A percentile compares a stretch with the other conserved stretches of the same genome.
phyloP scores from a whole-genome alignment of 2,797 vertebrate genomes.

The Toxotes lorentzi region DNA sequence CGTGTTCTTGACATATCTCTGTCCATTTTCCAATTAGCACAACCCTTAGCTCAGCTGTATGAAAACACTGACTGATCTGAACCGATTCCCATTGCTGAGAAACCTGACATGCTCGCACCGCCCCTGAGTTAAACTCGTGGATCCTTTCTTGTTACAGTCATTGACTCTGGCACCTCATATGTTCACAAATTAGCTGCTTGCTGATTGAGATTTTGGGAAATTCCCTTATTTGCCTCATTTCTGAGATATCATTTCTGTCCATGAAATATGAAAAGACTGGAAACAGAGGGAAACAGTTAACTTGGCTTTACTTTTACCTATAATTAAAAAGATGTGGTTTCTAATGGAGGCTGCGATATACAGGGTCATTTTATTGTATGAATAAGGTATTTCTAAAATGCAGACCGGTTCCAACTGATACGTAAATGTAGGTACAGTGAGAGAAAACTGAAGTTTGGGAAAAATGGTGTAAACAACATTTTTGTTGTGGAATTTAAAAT shows the following conservation, averaged over 20 bases:
- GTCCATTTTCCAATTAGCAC: conserved; percentile 55
- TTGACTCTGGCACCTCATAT: conserved; percentile 5
- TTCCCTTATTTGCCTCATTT: neutral
- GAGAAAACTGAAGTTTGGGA: neutral
- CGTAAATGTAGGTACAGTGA: neutral
- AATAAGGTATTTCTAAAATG: neutral
- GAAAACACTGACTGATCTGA: conserved; percentile 22
- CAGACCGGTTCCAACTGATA: too few species aligned
- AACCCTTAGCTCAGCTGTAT: conserved; percentile 41
- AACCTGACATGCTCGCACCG: conserved; percentile 8
- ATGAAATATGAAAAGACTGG: neutral
- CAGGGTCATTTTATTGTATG: neutral
- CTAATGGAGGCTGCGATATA: neutral
- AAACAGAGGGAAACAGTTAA: neutral
- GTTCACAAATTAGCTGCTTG: conserved; percentile 26
- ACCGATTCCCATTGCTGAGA: conserved; percentile 1
- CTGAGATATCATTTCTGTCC: neutral
- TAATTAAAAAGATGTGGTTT: neutral
- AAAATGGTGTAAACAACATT: neutral
- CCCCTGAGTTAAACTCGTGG: conserved; percentile 16
- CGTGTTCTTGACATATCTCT: conserved; percentile 28
- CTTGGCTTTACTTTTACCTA: neutral
- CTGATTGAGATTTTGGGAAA: conserved; percentile 3
- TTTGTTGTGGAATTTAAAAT: neutral
- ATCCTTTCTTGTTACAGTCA: conserved; percentile 35